Evolutionary conservation across 2,113 vertebrate species (phyloP).

Genomic region (Nothocercus julius): DNA sequence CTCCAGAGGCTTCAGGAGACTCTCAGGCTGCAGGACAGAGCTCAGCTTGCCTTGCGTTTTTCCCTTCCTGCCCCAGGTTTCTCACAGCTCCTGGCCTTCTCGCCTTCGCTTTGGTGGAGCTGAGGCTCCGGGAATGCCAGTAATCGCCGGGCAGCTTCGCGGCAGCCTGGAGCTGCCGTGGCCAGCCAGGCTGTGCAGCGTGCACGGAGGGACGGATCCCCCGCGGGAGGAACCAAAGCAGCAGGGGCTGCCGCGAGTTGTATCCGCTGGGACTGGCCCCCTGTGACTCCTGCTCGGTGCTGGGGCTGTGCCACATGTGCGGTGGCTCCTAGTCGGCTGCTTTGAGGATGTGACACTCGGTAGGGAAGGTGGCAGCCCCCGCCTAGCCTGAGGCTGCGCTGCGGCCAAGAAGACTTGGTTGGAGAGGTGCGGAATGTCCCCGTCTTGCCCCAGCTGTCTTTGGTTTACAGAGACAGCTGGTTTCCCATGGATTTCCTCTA

Average conservation of each 20-base stretch:
- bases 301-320: neutral
- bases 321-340: neutral
- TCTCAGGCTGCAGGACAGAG: neutral
- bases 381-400: neutral
- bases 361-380: neutral
- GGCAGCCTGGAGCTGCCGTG: rapidly evolving
- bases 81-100: rapidly evolving
- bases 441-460: neutral
- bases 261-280: neutral
- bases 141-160: neutral
- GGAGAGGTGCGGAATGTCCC: neutral
- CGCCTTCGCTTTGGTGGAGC: neutral
- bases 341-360: neutral
- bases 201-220: neutral
- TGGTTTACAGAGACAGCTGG: neutral
- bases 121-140: neutral
- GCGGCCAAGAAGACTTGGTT: neutral
- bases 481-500: neutral
- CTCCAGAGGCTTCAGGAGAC: neutral
- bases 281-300: neutral
- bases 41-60: neutral
- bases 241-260: neutral
- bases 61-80: neutral
- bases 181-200: neutral
- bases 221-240: neutral